phyloP scores from a whole-genome alignment of 2,113 vertebrate species.

The Eulemur macaco region DNA sequence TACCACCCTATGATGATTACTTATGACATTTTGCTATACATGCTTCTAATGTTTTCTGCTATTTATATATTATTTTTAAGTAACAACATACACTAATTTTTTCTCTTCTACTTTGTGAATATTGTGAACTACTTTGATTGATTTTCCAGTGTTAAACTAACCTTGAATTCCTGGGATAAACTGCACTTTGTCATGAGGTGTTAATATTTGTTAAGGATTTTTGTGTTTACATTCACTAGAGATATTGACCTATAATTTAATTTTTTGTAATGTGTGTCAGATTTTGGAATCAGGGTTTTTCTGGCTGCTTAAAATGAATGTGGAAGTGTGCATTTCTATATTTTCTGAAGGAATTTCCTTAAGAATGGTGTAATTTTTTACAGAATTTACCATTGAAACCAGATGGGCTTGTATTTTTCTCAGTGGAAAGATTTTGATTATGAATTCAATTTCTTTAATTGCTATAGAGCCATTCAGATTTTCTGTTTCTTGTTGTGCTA shows the following conservation, averaged over 20 bases:
- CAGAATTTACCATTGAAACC: constrained; percentile 27
- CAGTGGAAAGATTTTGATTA: neutral
- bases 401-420: neutral
- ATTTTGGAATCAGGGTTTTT: neutral
- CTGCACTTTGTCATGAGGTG: neutral
- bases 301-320: neutral
- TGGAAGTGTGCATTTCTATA: neutral
- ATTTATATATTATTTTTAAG: constrained; percentile 18
- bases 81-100: neutral
- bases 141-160: neutral
- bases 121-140: neutral
- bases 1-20: neutral
- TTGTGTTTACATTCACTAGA: neutral
- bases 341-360: constrained; percentile 17
- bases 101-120: neutral
- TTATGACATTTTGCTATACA: neutral
- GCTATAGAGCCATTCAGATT: neutral
- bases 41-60: neutral
- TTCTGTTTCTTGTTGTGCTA: neutral
- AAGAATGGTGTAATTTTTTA: neutral
- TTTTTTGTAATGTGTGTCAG: neutral
- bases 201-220: neutral
- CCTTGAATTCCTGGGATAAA: constrained; percentile 25
- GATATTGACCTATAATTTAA: neutral
- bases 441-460: constrained; percentile 30